phyloP scores from a whole-genome alignment of 2,113 vertebrate species.

The Psephotus haematonotus region DNA sequence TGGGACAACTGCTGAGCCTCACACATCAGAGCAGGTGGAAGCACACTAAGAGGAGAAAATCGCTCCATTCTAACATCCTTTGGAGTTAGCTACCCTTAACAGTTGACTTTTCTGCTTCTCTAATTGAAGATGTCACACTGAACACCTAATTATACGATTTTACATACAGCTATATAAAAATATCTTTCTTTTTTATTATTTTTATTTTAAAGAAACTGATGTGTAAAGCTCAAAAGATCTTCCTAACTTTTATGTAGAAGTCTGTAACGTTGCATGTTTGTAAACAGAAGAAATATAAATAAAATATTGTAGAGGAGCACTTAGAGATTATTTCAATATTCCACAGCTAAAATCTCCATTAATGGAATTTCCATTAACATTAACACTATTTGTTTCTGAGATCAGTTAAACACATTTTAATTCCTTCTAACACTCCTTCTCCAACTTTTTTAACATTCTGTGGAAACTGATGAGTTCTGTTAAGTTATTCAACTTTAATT shows the following conservation, averaged over 20 bases:
- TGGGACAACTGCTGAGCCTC: not conserved
- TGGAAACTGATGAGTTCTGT: not conserved
- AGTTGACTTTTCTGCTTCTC: not conserved
- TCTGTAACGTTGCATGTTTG: not conserved
- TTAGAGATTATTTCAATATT: not conserved
- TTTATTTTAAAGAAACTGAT: not conserved
- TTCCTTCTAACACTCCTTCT: not conserved
- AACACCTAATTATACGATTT: not conserved
- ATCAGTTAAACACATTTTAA: not conserved
- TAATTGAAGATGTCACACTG: not conserved
- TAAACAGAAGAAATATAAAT: not conserved
- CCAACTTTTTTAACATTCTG: not conserved
- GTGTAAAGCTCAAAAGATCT: not conserved
- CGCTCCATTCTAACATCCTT: too few relatives aligned
- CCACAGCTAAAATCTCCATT: not conserved
- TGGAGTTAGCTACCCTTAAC: not conserved
- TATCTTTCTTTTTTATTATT: not conserved
- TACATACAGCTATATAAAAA: fast-evolving
- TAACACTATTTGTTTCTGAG: not conserved
- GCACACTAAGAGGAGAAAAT: not conserved
- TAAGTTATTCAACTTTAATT: not conserved
- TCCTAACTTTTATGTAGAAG: not conserved
- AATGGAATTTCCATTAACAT: not conserved
- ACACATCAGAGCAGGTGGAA: not conserved
- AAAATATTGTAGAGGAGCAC: not conserved